These are phyloP conservation scores for Crypturellus undulatus DNA, from an alignment of 2,113 vertebrate genomes.

Conservation along the genomic window DNA sequence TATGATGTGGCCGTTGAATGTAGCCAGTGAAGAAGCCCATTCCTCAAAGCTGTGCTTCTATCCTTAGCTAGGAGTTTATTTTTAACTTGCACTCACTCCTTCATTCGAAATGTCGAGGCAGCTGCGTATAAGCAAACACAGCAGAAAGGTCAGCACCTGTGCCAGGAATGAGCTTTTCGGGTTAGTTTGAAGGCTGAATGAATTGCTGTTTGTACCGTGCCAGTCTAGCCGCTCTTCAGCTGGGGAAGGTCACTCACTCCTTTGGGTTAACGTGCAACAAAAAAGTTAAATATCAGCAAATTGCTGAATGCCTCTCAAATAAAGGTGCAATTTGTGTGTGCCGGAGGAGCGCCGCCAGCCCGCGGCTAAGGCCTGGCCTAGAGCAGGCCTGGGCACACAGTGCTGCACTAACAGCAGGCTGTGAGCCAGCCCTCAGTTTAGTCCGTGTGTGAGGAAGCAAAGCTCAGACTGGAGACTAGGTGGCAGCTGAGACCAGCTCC, in stretches of 20 bases:
- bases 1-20: not conserved
- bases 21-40: not conserved
- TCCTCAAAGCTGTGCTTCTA: constrained; percentile 20
- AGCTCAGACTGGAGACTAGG: not conserved
- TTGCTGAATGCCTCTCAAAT: not conserved
- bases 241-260: not conserved
- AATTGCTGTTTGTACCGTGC: not conserved
- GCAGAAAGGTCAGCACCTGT: constrained; percentile 38
- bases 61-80: constrained; percentile 47
- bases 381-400: not conserved
- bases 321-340: not conserved
- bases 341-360: not conserved
- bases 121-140: constrained; percentile 37
- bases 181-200: not conserved
- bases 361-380: not conserved
- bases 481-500: constrained; percentile 11
- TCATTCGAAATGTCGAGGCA: not conserved
- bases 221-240: not conserved
- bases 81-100: constrained; percentile 24
- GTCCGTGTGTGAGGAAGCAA: not conserved
- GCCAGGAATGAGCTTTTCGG: constrained; percentile 37
- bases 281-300: constrained; percentile 39
- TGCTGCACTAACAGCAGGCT: not conserved
- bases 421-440: not conserved
- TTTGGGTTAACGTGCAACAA: not conserved